Base-by-base conservation (phyloP, 2,888 invertebrate species). In the Bimastos eiseni region DNA sequence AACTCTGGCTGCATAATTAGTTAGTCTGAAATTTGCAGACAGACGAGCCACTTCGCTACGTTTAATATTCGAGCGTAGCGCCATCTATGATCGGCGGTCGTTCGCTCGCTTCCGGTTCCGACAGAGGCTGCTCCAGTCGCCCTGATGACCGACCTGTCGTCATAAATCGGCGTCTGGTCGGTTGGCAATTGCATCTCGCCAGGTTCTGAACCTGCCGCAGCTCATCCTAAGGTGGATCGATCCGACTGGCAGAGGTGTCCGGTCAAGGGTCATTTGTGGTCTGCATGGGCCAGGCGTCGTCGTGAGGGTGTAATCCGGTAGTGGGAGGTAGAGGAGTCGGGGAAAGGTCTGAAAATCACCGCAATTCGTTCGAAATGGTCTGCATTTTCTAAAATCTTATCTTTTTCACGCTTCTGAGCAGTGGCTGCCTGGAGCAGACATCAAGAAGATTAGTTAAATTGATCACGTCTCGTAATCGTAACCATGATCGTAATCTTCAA, bases 121-220 rank as follows among this genome's bases (percentile, higher is more conserved):
- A 70, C 70, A n/a, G 70, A 70, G 70, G 70, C 17, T n/a, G n/a
- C 70, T 70, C 1, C 70, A 70, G 11, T 70, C 70, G 70, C 70
- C n/a, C 30, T 70, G n/a, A 70, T 70, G 0, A 70, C 70, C 70
- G 70, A n/a, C 30, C 30, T 70, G 70, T 70, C 30, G n/a, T 70
- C 70, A n/a, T 70, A 70, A 70, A 70, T 70, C n/a, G 70, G 13
- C 4, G 5, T 8, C n/a, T n/a, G 70, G 70, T 70, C 70, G n/a
- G 70, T n/a, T 70, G 70, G 70, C 17, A 70, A 70, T 70, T 70
- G 70, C 70, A 70, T 70, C 70, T n/a, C 70, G 70, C 70, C n/a
- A n/a, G 70, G 70, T 70, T 70, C n/a, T 70, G 30, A 70, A 70
- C 70, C 70, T 70, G 70, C 30, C 17, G n/a, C 8, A 70, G n/a